A percentile compares a stretch with the other conserved stretches of the same genome.
Evolutionary conservation across 2,797 vertebrate species (phyloP).

Genomic region (Manis pentadactyla): DNA sequence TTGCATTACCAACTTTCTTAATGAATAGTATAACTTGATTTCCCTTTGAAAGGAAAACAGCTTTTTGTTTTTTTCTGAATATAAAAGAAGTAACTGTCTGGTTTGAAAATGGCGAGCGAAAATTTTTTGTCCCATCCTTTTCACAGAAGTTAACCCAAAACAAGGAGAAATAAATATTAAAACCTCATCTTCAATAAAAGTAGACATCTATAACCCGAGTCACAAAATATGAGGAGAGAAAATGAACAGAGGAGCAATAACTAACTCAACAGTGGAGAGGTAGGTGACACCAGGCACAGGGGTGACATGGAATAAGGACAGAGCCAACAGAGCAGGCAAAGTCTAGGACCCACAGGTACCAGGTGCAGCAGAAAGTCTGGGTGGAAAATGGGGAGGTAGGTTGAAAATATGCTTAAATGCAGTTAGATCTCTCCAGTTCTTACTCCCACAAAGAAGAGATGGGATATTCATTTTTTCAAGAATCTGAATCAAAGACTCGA

Average conservation of each 20-base stretch:
- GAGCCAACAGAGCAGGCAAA: background rate
- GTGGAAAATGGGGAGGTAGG: background rate
- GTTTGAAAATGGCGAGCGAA: conserved; percentile 32
- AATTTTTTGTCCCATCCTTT: background rate
- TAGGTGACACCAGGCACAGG: background rate
- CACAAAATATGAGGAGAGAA: background rate
- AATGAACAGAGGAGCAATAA: background rate
- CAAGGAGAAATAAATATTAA: conserved; percentile 20
- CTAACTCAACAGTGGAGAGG: background rate
- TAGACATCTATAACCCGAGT: background rate
- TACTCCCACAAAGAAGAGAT: background rate
- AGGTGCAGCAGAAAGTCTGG: background rate
- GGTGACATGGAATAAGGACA: background rate
- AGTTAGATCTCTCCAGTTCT: background rate
- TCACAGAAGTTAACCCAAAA: background rate
- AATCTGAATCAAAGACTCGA: background rate
- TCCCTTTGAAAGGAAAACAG: conserved; percentile 23
- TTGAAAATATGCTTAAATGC: background rate
- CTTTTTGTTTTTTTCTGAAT: background rate
- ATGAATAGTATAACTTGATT: background rate
- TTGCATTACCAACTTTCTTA: conserved; percentile 43
- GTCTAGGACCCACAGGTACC: background rate
- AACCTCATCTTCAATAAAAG: background rate
- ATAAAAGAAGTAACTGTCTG: background rate
- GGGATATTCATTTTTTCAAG: background rate